Conservation (phyloP, 2,797 vertebrate genomes). For the Pseudomugil gertrudae region DNA sequence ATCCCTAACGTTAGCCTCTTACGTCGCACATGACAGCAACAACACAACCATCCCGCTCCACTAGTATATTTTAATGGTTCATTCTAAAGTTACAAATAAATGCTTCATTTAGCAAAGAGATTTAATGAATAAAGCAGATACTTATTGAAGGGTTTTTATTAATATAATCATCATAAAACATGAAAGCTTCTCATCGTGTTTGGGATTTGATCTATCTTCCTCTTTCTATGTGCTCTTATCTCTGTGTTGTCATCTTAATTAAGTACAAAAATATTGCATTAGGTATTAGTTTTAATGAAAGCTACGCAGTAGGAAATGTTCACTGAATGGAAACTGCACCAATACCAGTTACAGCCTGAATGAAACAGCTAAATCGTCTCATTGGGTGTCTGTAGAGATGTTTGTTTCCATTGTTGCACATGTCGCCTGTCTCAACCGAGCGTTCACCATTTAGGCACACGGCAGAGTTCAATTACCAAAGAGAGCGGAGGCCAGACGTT, state of each 20-base stretch:
- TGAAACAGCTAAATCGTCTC: conserved; percentile 25
- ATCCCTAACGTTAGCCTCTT: background rate
- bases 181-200: conserved; percentile 32
- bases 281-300: conserved; percentile 22
- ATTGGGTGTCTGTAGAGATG: conserved; percentile 29
- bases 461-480: conserved; percentile 70
- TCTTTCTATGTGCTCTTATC: conserved; percentile 14
- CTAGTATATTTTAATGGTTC: background rate
- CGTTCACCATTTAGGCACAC: conserved; percentile 47
- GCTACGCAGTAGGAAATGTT: conserved; percentile 15
- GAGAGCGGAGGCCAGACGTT: conserved; percentile 45
- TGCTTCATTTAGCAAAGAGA: background rate
- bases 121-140: background rate
- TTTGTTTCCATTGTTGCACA: conserved; percentile 50
- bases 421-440: conserved; percentile 43
- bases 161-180: conserved; percentile 23
- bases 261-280: too few relatives aligned
- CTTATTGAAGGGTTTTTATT: background rate
- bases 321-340: conserved; percentile 3
- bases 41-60: background rate
- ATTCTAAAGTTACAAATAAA: background rate
- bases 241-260: conserved; percentile 24
- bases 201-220: background rate
- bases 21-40: background rate
- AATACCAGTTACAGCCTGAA: conserved; percentile 20